Evolutionary conservation across 2,797 vertebrate species (phyloP).

Genomic region (Chiroxiphia lanceolata): DNA sequence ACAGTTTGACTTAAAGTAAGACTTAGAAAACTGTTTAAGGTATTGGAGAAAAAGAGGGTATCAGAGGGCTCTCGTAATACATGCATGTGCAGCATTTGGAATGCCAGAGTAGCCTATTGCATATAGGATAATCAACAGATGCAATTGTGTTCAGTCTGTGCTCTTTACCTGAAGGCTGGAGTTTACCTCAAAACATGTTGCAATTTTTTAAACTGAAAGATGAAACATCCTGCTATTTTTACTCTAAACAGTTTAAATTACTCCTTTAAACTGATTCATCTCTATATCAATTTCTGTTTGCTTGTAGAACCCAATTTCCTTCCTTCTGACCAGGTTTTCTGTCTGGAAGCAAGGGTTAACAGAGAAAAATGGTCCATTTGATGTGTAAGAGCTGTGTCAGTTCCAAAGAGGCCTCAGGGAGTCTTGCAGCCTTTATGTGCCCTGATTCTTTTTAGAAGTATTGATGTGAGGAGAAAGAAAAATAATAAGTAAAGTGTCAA

Average conservation of each 20-base stretch:
- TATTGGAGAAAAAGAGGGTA: not conserved
- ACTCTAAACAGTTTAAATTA: not conserved
- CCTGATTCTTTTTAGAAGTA: conserved; percentile 24
- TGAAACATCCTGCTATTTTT: not conserved
- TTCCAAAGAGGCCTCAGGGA: conserved; percentile 6
- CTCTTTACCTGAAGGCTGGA: not conserved
- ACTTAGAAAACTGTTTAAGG: not conserved
- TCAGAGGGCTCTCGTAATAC: not conserved
- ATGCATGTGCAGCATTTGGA: not conserved
- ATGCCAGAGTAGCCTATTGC: not conserved
- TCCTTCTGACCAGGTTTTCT: not conserved
- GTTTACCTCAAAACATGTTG: not conserved
- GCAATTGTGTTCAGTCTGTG: not conserved
- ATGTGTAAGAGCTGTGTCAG: not conserved
- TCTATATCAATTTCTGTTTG: not conserved
- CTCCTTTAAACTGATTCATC: not conserved
- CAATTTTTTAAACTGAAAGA: not conserved
- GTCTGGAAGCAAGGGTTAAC: not conserved
- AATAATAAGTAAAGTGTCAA: conserved; percentile 56
- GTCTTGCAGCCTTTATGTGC: not conserved
- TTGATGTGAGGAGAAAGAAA: conserved; percentile 48
- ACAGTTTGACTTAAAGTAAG: not conserved
- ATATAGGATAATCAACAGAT: not conserved
- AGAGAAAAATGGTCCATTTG: not conserved
- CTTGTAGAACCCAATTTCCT: not conserved